A percentile compares a stretch with the other conserved stretches of the same genome.
Conservation (phyloP, 1,140 invertebrate genomes). For the Sinella curviseta region DNA sequence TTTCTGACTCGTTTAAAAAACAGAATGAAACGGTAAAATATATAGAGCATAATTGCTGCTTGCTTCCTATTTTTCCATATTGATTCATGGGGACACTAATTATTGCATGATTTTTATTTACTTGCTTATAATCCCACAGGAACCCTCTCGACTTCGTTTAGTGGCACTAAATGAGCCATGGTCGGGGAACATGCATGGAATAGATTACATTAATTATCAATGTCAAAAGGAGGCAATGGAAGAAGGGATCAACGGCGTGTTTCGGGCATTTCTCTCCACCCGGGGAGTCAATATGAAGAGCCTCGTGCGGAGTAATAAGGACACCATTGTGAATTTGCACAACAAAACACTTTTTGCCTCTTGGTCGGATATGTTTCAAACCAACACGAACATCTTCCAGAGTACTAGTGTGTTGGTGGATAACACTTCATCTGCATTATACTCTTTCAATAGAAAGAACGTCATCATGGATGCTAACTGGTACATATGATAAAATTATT, state of each 20-base stretch:
- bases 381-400: neutral
- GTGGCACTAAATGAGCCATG: conserved; percentile 11
- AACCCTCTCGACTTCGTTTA: neutral
- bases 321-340: neutral
- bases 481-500: neutral
- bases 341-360: neutral
- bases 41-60: too few relatives aligned
- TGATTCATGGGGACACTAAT: too few relatives aligned
- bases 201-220: conserved; percentile 6
- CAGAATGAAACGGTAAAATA: too few relatives aligned
- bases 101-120: too few relatives aligned
- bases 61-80: too few relatives aligned
- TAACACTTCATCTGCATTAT: neutral
- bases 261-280: neutral
- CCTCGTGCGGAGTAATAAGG: neutral
- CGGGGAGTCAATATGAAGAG: neutral
- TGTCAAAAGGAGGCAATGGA: conserved; percentile 16
- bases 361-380: neutral
- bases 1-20: too few relatives aligned
- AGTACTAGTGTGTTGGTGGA: neutral
- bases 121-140: too few relatives aligned
- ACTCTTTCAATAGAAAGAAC: conserved; percentile 19
- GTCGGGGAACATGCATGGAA: conserved; percentile 18
- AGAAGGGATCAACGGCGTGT: neutral
- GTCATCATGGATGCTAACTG: neutral